phyloP scores from a whole-genome alignment of 2,888 invertebrate genomes.

The Phengaris arion region DNA sequence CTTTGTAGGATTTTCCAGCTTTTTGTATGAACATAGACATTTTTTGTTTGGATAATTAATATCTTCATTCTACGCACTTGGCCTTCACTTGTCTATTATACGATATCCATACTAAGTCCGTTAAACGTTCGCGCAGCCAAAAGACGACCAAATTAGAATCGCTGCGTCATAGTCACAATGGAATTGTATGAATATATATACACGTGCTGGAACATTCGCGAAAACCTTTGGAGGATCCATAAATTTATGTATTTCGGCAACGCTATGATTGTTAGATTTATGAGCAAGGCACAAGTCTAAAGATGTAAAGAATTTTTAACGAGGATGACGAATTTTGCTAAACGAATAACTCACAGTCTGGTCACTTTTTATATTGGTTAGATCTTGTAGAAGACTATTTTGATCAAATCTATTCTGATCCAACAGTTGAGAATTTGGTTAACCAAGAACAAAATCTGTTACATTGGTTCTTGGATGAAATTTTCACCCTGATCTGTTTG shows the following conservation, averaged over 20 bases:
- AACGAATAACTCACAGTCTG: background rate
- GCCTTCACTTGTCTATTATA: constrained; percentile 18
- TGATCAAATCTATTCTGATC: background rate
- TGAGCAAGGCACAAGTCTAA: background rate
- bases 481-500: too few species aligned
- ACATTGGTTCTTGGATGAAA: too few species aligned
- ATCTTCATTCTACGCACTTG: background rate
- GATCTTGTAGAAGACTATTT: background rate
- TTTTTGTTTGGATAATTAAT: background rate
- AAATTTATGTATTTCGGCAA: background rate
- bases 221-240: background rate
- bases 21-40: background rate
- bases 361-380: background rate
- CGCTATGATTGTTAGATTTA: background rate
- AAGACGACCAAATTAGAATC: constrained; percentile 1
- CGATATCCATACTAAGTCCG: constrained; percentile 11
- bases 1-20: background rate
- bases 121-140: constrained; percentile 2
- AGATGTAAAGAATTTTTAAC: background rate
- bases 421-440: background rate
- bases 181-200: background rate
- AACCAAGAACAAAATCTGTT: too few species aligned
- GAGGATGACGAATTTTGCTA: background rate
- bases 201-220: background rate
- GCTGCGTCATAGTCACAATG: background rate